Evolutionary conservation across 2,797 vertebrate species (phyloP), one percentile per base, ranked within the genome.

Genomic region (Crypturellus tataupa): DNA sequence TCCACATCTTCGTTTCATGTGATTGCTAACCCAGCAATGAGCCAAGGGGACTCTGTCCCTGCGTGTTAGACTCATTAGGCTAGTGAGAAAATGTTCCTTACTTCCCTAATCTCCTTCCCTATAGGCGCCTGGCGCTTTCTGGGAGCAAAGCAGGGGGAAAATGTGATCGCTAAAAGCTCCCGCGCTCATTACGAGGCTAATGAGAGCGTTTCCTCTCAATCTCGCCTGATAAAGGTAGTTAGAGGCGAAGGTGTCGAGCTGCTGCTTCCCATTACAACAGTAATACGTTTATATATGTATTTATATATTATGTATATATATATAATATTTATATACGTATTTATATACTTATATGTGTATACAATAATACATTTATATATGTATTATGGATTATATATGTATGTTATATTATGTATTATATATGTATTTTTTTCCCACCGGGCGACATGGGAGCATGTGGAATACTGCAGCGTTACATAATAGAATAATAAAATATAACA

Each of bases 11-110:
- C 37, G 37, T 39, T 39, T 39, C 37, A 39, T 10, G 35, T 90
- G 85, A 96, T 47, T 87, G 73, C 80, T 95, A 80, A 83, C 84
- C 91, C 89, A 92, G 83, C 95, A 94, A 96, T 96, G 94, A 96
- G 55, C 55, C 27, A 76, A 82, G 65, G 81, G 56, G 87, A 67
- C 31, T 6, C 39, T 79, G 85, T 73, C 77, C 93, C 76, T 89
- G 13, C 81, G 70, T 47, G 77, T 39, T 84, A 23, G 17, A 79
- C 79, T 94, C 75, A 85, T 87, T 89, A 94, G 37, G 49, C 49
- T 79, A 80, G 69, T 58, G 59, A 77, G 76, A 95, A 94, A 92
- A 83, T 40, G 39, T 67, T 96, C 80, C 64, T 93, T 88, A 89
- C 71, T 95, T 96, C 88, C 77, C 64, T 72, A 72, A 63, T 90